Base-by-base conservation (phyloP, 1,140 invertebrate genomes). In the Penaeus indicus region DNA sequence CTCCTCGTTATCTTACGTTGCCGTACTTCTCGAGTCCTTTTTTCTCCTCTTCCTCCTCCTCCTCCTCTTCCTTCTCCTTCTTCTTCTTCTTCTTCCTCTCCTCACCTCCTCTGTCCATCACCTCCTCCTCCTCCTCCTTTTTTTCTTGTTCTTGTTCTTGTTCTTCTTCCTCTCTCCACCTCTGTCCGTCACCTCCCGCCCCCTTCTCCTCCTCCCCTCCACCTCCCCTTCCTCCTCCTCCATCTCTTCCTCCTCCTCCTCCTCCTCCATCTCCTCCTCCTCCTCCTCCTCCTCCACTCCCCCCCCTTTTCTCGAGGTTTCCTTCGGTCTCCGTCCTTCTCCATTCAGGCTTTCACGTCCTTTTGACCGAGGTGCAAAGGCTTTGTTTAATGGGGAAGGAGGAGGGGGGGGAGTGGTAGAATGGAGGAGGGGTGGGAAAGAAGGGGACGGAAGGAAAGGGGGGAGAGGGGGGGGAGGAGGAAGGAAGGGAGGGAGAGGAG, bases 181-280 rank as follows among this genome's bases (percentile, higher is more conserved):
- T n/a, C n/a, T n/a, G n/a, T n/a, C n/a, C n/a, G n/a, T n/a, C n/a
- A n/a, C n/a, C n/a, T n/a, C n/a, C n/a, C n/a, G n/a, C n/a, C n/a
- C 10, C 42, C 42, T 47, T 10, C 42, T 69, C 64, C 27, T 69
- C 64, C 64, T 69, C 64, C 13, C 13, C 64, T 3, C 13, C 64
- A 7, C 13, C 64, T 5, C 13, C 18, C 32, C 75, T 61, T 42
- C 81, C 72, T 83, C 90, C 79, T 78, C 60, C 61, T 91, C 60
- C 77, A 72, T 91, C 92, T 92, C 90, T 91, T 92, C 91, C 13
- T 13, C 64, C 90, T 90, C 85, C 69, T 77, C 72, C 84, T 25
- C 72, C 81, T 86, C 21, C 79, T 79, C 84, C 78, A 84, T 47
- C 88, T 69, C 63, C 80, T 89, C 47, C 63, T 27, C 89, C 63